phyloP scores from a whole-genome alignment of 2,888 invertebrate species.

The Eilema sororculum region DNA sequence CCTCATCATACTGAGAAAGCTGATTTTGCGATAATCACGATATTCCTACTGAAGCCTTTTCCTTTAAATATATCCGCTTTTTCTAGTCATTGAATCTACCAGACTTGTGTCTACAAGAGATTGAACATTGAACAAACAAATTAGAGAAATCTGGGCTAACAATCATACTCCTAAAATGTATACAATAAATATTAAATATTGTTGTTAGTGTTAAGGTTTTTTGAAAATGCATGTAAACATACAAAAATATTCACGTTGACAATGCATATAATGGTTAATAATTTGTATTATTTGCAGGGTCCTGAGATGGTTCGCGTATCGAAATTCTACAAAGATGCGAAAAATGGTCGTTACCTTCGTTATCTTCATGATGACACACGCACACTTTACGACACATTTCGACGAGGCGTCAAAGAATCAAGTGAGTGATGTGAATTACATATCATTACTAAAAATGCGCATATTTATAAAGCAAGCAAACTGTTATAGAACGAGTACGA shows the following conservation, averaged over 20 bases:
- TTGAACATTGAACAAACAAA: neutral
- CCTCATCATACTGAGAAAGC: no score
- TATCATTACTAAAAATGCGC: neutral
- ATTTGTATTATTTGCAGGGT: conserved; percentile 89
- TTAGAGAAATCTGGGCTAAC: neutral
- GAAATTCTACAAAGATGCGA: conserved; percentile 95
- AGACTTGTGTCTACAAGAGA: neutral
- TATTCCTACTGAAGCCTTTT: neutral
- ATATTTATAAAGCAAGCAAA: neutral
- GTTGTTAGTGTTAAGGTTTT: neutral
- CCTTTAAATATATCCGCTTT: neutral
- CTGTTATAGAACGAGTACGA: no score
- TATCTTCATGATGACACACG: conserved; percentile 95
- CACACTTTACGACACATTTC: conserved; percentile 96
- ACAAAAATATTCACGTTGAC: neutral
- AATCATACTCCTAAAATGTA: neutral
- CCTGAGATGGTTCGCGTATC: conserved; percentile 95
- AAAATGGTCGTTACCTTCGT: conserved; percentile 94
- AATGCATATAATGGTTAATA: neutral
- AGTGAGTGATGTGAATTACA: conserved; percentile 87
- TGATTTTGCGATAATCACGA: neutral
- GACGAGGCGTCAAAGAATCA: conserved; percentile 96
- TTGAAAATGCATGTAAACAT: neutral
- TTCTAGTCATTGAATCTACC: neutral
- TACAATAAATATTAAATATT: neutral